These are phyloP conservation scores for Eucera pruinosa DNA, from an alignment of 2,888 invertebrate species.

Conservation along the genomic window DNA sequence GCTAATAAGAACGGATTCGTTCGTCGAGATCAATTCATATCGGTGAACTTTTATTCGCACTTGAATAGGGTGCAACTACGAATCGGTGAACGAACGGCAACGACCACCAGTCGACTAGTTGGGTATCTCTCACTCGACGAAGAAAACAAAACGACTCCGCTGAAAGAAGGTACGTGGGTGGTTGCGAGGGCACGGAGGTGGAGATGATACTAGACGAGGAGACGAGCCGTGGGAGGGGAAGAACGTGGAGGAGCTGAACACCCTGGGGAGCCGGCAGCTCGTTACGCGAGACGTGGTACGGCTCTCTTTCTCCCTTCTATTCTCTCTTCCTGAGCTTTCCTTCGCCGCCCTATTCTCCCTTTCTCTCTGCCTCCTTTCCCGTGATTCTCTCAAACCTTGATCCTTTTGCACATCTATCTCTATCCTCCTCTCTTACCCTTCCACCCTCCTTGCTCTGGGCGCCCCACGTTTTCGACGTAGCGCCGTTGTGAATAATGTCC, in stretches of 20 bases:
- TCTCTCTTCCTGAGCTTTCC: slow-evolving; percentile 56
- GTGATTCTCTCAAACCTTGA: slow-evolving; percentile 54
- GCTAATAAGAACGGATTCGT: too few relatives aligned
- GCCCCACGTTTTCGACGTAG: slow-evolving; percentile 66
- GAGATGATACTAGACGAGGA: slow-evolving; percentile 61
- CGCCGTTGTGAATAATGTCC: slow-evolving; percentile 79
- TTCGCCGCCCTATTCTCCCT: slow-evolving; percentile 45
- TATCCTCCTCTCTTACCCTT: slow-evolving; percentile 41
- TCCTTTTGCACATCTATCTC: slow-evolving; percentile 52
- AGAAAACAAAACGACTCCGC: slow-evolving; percentile 75
- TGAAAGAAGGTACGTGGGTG: slow-evolving; percentile 64
- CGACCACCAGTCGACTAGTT: slow-evolving; percentile 62
- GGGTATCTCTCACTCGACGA: slow-evolving; percentile 71
- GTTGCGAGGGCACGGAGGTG: slow-evolving; percentile 53
- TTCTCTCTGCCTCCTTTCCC: slow-evolving; percentile 46
- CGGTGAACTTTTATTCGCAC: slow-evolving; percentile 51
- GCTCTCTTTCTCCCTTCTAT: slow-evolving; percentile 71
- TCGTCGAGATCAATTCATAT: too few relatives aligned
- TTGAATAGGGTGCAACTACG: slow-evolving; percentile 16
- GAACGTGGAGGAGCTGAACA: slow-evolving; percentile 76
- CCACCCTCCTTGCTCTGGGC: slow-evolving; percentile 35
- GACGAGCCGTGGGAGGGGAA: slow-evolving; percentile 55
- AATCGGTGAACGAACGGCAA: slow-evolving; percentile 44
- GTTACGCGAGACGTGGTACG: slow-evolving; percentile 82
- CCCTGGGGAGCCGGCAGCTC: slow-evolving; percentile 83